Evolutionary conservation across 2,797 vertebrate genomes (phyloP).

Genomic region (Rhinoraja longicauda): DNA sequence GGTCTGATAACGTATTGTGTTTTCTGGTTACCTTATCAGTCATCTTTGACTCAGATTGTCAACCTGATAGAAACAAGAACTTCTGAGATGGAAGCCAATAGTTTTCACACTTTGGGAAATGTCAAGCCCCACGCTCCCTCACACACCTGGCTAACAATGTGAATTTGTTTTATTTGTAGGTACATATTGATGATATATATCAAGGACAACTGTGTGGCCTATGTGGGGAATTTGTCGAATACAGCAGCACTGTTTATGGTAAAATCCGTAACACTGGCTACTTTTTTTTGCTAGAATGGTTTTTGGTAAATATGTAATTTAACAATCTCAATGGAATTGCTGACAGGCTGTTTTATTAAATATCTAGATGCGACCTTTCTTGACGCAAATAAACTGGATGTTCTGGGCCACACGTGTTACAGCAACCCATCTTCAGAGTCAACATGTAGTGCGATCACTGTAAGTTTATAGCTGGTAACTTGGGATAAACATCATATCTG

Average conservation of each 20-base stretch:
- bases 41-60: neutral
- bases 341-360: neutral
- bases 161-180: neutral
- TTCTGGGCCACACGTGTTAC: neutral
- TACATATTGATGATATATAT: neutral
- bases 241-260: neutral
- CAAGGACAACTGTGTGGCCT: constrained; percentile 22
- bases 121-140: neutral
- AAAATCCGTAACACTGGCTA: neutral
- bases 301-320: neutral
- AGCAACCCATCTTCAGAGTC: neutral
- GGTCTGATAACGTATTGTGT: too few relatives aligned
- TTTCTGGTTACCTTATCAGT: neutral
- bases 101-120: neutral
- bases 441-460: neutral
- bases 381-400: neutral
- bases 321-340: neutral
- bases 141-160: neutral
- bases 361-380: neutral
- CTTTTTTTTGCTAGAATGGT: neutral
- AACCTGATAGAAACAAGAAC: neutral
- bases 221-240: constrained; percentile 20
- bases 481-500: neutral
- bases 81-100: neutral
- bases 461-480: neutral